Evolutionary conservation across 1,140 invertebrate genomes (phyloP).

Genomic region (Megalopta genalis): DNA sequence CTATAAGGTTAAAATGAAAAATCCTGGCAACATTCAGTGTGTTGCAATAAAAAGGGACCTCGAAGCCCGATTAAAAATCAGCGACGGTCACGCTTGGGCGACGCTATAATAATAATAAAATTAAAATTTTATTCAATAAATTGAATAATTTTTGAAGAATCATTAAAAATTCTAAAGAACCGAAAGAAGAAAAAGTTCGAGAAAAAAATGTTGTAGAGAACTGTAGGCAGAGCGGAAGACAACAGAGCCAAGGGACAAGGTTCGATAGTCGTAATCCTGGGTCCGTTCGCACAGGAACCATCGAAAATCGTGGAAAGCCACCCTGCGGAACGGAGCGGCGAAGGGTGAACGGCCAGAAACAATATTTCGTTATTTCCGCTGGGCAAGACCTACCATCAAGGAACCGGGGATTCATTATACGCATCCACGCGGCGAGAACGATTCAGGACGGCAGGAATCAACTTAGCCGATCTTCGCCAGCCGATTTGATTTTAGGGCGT

Average conservation of each 20-base stretch:
- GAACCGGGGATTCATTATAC: slow-evolving; percentile 16
- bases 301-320: not conserved
- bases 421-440: not conserved
- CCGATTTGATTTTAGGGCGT: slow-evolving; percentile 60
- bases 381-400: not conserved
- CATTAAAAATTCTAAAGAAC: no score
- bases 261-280: not conserved
- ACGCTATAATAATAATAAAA: no score
- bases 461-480: slow-evolving; percentile 39
- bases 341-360: slow-evolving; percentile 13
- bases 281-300: not conserved
- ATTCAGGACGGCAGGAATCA: slow-evolving; percentile 36
- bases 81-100: no score
- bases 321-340: not conserved
- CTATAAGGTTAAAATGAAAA: no score
- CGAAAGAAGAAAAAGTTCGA: not conserved
- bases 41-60: no score
- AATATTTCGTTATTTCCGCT: slow-evolving; percentile 16
- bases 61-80: no score
- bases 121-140: no score
- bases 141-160: no score
- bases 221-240: not conserved
- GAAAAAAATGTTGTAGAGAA: not conserved
- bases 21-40: no score
- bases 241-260: not conserved